phyloP scores from a whole-genome alignment of 2,888 invertebrate species.

The Clivina fossor region DNA sequence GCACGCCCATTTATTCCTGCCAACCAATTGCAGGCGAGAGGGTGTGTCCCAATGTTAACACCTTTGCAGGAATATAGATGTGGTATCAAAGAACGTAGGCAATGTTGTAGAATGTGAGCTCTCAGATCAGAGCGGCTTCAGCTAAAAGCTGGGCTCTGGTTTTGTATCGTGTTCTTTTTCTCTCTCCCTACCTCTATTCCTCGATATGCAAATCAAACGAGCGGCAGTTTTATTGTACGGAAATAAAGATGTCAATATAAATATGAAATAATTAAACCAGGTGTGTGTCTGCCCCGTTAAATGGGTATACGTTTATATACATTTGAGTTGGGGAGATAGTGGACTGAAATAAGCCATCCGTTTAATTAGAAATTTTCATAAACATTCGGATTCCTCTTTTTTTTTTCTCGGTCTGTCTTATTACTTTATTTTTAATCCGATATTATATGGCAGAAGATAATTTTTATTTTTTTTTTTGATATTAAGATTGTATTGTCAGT shows the following conservation, averaged over 20 bases:
- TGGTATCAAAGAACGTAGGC: no score
- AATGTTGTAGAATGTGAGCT: no score
- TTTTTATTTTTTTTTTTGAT: no score
- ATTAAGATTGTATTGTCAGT: no score
- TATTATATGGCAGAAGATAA: no score
- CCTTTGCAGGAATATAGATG: conserved; percentile 4
- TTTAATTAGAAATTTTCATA: conserved; percentile 22
- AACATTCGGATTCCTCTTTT: no score
- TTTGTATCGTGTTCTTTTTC: neutral
- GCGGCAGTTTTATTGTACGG: conserved; percentile 19
- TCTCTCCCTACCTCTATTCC: conserved; percentile 3
- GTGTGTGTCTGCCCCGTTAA: conserved; percentile 17
- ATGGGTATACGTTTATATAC: no score
- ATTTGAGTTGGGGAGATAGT: no score
- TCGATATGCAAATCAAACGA: conserved; percentile 30
- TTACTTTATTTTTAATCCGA: no score
- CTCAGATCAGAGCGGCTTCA: no score
- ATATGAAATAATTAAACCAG: conserved; percentile 34
- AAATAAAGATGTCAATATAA: conserved; percentile 33
- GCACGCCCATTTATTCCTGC: neutral
- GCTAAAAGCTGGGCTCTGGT: neutral
- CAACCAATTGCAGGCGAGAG: neutral
- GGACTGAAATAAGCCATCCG: conserved; percentile 2
- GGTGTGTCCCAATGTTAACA: conserved; percentile 6
- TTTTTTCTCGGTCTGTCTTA: no score